phyloP scores from a whole-genome alignment of 2,797 vertebrate genomes.

The Hirundo rustica region DNA sequence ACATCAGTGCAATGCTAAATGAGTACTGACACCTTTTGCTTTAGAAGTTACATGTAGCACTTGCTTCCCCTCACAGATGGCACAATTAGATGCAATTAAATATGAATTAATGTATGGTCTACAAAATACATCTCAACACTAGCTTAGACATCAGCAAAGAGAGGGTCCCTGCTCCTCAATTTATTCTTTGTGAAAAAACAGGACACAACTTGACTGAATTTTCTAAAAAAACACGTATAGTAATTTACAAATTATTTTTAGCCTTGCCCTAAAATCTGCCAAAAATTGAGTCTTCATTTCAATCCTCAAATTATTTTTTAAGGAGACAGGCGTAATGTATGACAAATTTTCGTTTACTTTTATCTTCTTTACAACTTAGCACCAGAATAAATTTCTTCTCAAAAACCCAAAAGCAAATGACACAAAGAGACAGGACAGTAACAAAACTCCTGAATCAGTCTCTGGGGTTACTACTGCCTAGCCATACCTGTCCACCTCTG shows the following conservation, averaged over 20 bases:
- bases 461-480: neutral
- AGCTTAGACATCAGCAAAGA: neutral
- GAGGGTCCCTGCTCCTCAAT: neutral
- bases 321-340: neutral
- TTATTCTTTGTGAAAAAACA: neutral
- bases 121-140: neutral
- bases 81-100: neutral
- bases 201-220: neutral
- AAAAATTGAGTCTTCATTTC: neutral
- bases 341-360: neutral
- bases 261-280: neutral
- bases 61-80: neutral
- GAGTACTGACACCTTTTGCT: neutral
- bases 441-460: neutral
- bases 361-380: neutral
- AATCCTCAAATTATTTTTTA: neutral
- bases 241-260: neutral
- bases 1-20: neutral
- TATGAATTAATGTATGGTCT: neutral
- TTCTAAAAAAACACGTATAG: neutral
- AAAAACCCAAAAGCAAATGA: neutral
- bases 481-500: slow-evolving; percentile 92
- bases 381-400: neutral
- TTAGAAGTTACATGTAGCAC: neutral
- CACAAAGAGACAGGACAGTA: neutral